Evolutionary conservation across 2,113 vertebrate genomes (phyloP).

Genomic region (Micromys minutus): DNA sequence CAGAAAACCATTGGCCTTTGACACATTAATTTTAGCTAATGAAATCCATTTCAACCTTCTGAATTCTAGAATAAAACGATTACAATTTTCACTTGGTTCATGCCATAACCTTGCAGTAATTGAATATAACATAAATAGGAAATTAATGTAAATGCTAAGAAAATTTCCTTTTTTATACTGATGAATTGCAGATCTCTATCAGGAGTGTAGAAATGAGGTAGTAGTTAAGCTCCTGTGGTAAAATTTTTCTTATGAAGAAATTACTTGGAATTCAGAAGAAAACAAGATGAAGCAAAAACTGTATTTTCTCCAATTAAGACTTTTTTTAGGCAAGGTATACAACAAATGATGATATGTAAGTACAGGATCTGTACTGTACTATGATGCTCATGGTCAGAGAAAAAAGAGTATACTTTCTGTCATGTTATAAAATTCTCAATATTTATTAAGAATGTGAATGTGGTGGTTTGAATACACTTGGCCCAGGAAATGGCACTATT

Average conservation of each 20-base stretch:
- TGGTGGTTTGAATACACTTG: no score
- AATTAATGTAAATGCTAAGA: not conserved
- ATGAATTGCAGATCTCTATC: not conserved
- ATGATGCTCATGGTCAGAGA: accelerated
- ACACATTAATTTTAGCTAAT: not conserved
- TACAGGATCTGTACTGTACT: no score
- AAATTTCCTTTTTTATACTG: not conserved
- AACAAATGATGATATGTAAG: not conserved
- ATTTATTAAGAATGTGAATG: not conserved
- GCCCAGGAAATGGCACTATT: no score
- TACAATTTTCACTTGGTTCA: not conserved
- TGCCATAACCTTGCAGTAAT: not conserved
- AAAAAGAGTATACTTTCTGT: not conserved
- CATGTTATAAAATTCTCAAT: not conserved
- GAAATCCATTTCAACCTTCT: not conserved
- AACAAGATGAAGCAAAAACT: not conserved
- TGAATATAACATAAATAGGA: slow-evolving; percentile 1
- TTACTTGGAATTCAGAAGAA: not conserved
- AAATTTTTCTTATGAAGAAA: not conserved
- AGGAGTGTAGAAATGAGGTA: not conserved
- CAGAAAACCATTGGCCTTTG: not conserved
- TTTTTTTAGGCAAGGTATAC: not conserved
- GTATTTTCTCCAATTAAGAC: not conserved
- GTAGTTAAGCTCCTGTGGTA: not conserved
- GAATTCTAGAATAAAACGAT: not conserved